Evolutionary conservation across 2,797 vertebrate genomes (phyloP).

Genomic region (Manis crassicaudata): DNA sequence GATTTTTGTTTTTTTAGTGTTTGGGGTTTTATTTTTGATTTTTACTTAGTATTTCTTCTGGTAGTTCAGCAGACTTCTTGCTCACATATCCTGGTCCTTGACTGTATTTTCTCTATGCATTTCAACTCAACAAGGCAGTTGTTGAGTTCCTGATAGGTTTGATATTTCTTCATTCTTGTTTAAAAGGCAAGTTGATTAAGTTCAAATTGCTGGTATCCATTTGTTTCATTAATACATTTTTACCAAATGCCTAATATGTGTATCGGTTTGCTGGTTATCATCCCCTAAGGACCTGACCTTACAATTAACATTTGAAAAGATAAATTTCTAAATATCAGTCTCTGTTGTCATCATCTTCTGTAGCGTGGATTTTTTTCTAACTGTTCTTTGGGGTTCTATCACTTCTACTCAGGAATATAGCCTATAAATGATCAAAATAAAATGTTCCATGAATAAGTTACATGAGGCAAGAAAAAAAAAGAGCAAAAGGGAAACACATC

Average conservation of each 20-base stretch:
- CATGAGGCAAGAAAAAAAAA: neutral
- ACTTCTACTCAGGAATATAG: neutral
- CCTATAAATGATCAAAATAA: neutral
- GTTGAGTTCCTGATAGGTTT: neutral
- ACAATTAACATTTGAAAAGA: neutral
- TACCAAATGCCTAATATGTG: neutral
- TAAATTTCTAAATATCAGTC: neutral
- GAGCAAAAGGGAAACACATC: neutral
- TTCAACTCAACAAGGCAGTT: neutral
- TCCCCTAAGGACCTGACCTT: neutral
- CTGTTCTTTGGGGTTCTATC: neutral
- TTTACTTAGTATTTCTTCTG: neutral
- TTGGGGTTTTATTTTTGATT: neutral
- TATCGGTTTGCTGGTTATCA: neutral
- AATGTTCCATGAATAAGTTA: neutral
- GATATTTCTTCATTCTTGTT: constrained; percentile 10
- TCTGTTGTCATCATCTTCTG: neutral
- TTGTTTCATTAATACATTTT: constrained; percentile 32
- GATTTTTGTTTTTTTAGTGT: neutral
- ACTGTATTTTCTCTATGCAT: neutral
- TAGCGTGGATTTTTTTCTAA: neutral
- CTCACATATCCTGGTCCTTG: neutral
- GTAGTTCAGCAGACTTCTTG: neutral
- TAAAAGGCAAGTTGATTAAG: neutral
- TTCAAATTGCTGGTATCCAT: neutral